Evolutionary conservation across 1,140 invertebrate species (phyloP).

Genomic region (Drosophila kikkawai): DNA sequence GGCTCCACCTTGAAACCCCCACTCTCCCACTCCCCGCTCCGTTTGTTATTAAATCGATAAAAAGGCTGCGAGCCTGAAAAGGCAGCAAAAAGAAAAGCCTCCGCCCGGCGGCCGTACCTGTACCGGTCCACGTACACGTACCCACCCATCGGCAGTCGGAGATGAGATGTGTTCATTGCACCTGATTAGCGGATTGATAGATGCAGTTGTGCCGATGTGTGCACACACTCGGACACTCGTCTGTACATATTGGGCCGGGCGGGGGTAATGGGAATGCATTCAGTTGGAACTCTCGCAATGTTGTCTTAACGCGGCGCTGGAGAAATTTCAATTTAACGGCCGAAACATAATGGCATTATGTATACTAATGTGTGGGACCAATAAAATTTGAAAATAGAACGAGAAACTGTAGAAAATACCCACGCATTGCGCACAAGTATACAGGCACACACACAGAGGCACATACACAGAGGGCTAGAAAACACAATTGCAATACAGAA

Average conservation of each 20-base stretch:
- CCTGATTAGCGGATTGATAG: conserved; percentile 46
- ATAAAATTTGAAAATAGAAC: conserved; percentile 59
- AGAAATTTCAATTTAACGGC: conserved; percentile 43
- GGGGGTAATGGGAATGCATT: conserved; percentile 18
- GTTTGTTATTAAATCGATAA: conserved; percentile 61
- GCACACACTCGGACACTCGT: not conserved
- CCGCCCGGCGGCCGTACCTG: conserved; percentile 4
- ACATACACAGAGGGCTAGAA: conserved; percentile 15
- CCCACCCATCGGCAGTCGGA: conserved; percentile 26
- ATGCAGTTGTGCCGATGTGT: conserved; percentile 19
- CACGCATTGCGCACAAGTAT: conserved; percentile 57
- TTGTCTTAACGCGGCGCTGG: not conserved
- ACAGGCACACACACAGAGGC: conserved; percentile 29
- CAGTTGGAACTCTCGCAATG: conserved; percentile 8
- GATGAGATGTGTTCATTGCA: conserved; percentile 40
- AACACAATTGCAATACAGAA: conserved; percentile 48
- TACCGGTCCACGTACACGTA: conserved; percentile 8
- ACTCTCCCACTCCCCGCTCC: not conserved
- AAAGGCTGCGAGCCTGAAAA: conserved; percentile 42
- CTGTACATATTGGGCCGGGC: conserved; percentile 12
- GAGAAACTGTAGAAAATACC: conserved; percentile 41
- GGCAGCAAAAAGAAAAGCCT: conserved; percentile 47
- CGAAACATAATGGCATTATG: conserved; percentile 15
- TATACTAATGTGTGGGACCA: conserved; percentile 9
- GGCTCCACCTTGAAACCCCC: conserved; percentile 1